Percentiles rank a stretch among this genome's conserved stretches.
These are phyloP conservation scores for Seriola dumerili DNA, from an alignment of 2,113 vertebrate genomes.

Conservation along the genomic window DNA sequence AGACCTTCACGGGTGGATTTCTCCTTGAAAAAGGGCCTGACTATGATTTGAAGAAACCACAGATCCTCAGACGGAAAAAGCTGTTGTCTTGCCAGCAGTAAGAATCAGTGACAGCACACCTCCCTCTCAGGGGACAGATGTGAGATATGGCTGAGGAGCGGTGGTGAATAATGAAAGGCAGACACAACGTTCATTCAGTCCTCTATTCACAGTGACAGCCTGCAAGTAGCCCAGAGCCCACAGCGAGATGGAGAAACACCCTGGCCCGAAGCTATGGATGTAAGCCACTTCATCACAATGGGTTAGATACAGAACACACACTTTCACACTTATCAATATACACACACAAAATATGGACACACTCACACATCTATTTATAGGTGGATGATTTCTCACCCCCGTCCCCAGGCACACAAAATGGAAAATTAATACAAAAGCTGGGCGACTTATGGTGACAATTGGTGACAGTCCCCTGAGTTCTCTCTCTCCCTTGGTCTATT, in stretches of 20 bases:
- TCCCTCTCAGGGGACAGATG: constrained; percentile 36
- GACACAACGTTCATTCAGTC: constrained; percentile 50
- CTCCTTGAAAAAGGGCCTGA: constrained; percentile 5
- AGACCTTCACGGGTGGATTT: background rate
- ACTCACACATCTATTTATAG: constrained; percentile 74
- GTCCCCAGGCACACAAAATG: constrained; percentile 63
- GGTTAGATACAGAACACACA: constrained; percentile 26
- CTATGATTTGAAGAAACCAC: constrained; percentile 43
- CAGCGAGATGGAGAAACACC: constrained; percentile 43
- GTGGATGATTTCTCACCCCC: constrained; percentile 70
- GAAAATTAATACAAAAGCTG: constrained; percentile 81
- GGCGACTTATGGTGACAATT: constrained; percentile 81
- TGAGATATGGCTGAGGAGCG: constrained; percentile 54
- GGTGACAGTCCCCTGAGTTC: constrained; percentile 78
- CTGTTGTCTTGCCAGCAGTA: constrained; percentile 49
- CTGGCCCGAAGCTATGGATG: constrained; percentile 27
- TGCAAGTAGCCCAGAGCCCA: constrained; percentile 30
- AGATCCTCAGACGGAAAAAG: constrained; percentile 35
- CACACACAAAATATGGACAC: constrained; percentile 25
- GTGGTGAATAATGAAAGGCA: constrained; percentile 73
- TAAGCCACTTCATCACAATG: constrained; percentile 40
- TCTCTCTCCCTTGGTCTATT: constrained; percentile 64
- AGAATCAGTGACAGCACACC: constrained; percentile 53
- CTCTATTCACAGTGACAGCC: constrained; percentile 39
- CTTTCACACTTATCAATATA: constrained; percentile 19